phyloP scores from a whole-genome alignment of 2,113 vertebrate species.

The Phylloscopus whistleri region DNA sequence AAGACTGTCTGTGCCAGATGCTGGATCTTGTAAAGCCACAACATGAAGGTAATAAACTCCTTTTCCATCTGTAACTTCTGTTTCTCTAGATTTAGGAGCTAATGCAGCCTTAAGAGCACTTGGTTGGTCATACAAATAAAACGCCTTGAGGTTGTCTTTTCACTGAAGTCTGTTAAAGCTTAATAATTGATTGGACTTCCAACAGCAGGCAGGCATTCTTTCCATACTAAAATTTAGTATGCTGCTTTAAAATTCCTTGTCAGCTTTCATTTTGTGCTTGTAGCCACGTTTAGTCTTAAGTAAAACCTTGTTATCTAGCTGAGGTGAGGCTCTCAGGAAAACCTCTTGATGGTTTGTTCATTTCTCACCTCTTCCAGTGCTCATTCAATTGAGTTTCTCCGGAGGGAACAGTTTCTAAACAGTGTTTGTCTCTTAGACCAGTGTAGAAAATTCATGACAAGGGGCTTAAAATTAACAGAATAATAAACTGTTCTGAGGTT shows the following conservation, averaged over 20 bases:
- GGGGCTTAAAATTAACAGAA: neutral
- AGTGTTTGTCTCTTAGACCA: neutral
- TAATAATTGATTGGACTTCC: neutral
- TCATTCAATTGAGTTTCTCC: neutral
- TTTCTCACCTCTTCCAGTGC: neutral
- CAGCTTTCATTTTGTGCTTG: neutral
- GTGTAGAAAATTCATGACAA: neutral
- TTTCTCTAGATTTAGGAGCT: neutral
- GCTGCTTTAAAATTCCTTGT: neutral
- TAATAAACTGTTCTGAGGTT: neutral
- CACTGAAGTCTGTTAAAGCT: neutral
- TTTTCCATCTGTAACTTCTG: neutral
- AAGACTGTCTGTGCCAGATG: slow-evolving; percentile 96
- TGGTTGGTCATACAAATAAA: neutral
- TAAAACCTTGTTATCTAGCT: neutral
- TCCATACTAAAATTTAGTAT: neutral
- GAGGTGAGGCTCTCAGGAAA: neutral
- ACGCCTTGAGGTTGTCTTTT: neutral
- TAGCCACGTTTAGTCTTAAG: neutral
- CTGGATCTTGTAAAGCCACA: slow-evolving; percentile 91
- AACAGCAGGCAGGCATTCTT: neutral
- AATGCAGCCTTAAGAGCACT: neutral
- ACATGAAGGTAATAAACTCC: slow-evolving; percentile 74
- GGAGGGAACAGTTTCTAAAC: neutral
- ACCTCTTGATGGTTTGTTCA: neutral